Evolutionary conservation across 2,888 invertebrate species (phyloP).

Genomic region (Drosophila percnosoma): DNA sequence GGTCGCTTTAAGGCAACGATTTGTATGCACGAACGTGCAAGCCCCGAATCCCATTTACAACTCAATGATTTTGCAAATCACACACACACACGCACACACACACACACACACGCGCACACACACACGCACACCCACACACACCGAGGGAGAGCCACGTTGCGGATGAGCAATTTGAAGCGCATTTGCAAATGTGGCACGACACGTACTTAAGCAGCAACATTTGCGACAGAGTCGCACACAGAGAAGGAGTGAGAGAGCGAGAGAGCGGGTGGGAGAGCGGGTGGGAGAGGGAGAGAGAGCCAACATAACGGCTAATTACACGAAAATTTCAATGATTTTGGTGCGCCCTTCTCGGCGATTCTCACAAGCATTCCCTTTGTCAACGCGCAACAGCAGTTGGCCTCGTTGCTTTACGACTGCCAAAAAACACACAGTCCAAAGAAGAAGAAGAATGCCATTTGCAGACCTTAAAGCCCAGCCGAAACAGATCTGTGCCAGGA

Average conservation of each 20-base stretch:
- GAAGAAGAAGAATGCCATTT: constrained; percentile 9
- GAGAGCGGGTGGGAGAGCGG: neutral
- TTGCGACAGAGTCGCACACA: constrained; percentile 21
- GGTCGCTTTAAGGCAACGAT: constrained; percentile 62
- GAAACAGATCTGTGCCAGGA: neutral
- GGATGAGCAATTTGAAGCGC: constrained; percentile 62
- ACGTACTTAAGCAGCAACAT: constrained; percentile 64
- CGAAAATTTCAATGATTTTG: constrained; percentile 54
- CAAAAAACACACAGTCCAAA: neutral
- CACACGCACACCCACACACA: constrained; percentile 15
- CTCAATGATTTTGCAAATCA: constrained; percentile 66
- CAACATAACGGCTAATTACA: constrained; percentile 58
- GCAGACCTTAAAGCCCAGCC: neutral
- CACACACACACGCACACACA: constrained; percentile 31
- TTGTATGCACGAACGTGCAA: constrained; percentile 67
- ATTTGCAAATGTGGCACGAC: constrained; percentile 64
- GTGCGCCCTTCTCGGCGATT: constrained; percentile 11
- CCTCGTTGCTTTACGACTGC: constrained; percentile 38
- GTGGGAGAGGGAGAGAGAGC: neutral
- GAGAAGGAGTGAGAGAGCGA: neutral
- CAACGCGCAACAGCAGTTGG: constrained; percentile 25
- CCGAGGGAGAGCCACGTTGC: constrained; percentile 28
- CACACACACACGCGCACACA: constrained; percentile 28
- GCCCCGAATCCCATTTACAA: constrained; percentile 63
- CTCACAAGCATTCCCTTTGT: constrained; percentile 20